Conservation (phyloP, 2,888 invertebrate genomes). For the Drosophila quinaria region DNA sequence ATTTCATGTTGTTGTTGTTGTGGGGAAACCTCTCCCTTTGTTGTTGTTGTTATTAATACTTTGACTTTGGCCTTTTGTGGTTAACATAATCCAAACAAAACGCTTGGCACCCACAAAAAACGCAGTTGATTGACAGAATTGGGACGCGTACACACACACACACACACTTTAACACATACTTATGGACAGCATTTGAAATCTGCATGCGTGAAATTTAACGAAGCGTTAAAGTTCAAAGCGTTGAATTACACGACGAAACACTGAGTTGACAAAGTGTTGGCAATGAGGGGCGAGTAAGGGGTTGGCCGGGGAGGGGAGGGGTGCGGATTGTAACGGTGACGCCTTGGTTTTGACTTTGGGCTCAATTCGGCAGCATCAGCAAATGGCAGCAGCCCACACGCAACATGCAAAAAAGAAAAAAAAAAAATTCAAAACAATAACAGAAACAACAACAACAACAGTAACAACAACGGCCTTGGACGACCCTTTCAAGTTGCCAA, state of each 20-base stretch:
- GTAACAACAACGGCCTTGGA: slow-evolving; percentile 39
- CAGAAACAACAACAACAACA: slow-evolving; percentile 1
- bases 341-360: slow-evolving; percentile 63
- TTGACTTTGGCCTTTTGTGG: slow-evolving; percentile 80
- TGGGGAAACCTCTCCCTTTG: slow-evolving; percentile 39
- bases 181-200: slow-evolving; percentile 63
- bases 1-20: slow-evolving; percentile 23
- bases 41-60: slow-evolving; percentile 65
- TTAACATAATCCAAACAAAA: slow-evolving; percentile 78
- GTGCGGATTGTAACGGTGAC: slow-evolving; percentile 7
- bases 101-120: slow-evolving; percentile 81
- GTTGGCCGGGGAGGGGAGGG: too few species aligned
- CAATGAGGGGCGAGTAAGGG: not conserved
- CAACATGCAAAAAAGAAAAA: slow-evolving; percentile 26
- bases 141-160: slow-evolving; percentile 56
- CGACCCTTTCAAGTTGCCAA: slow-evolving; percentile 51
- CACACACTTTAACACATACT: slow-evolving; percentile 13
- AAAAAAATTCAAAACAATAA: not conserved
- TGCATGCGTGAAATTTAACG: slow-evolving; percentile 81
- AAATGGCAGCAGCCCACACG: slow-evolving; percentile 30
- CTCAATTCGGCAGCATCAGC: slow-evolving; percentile 42
- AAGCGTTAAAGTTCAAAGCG: slow-evolving; percentile 82
- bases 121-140: slow-evolving; percentile 83
- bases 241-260: slow-evolving; percentile 68
- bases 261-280: slow-evolving; percentile 5